Conservation (phyloP, 2,113 vertebrate genomes). For the Gallinago jamesoni region DNA sequence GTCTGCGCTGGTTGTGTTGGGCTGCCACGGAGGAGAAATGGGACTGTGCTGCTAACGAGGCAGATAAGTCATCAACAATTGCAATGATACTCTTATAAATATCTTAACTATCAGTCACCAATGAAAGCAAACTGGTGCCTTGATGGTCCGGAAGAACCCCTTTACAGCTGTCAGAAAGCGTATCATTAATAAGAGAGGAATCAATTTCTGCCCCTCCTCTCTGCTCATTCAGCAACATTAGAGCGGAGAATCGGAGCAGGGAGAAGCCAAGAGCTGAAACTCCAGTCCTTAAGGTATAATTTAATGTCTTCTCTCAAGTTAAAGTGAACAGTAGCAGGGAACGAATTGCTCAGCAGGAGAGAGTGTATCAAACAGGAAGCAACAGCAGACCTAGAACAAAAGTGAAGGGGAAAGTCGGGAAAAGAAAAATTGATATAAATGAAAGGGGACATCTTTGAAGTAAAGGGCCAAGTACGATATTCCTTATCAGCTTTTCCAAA, state of each 20-base stretch:
- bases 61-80: background rate
- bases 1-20: background rate
- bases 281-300: background rate
- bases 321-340: background rate
- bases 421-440: background rate
- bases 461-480: background rate
- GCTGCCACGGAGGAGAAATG: background rate
- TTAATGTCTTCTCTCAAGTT: background rate
- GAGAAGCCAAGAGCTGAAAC: background rate
- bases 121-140: conserved; percentile 27
- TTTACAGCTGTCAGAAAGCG: background rate
- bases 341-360: background rate
- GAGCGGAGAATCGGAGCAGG: background rate
- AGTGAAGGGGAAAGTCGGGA: background rate
- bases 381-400: background rate
- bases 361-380: background rate
- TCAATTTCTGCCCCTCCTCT: conserved; percentile 37
- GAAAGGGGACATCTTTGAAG: background rate
- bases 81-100: background rate
- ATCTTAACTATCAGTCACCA: conserved; percentile 10
- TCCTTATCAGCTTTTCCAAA: background rate
- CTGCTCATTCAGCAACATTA: background rate
- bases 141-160: background rate
- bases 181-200: conserved; percentile 41
- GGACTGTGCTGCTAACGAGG: background rate